A percentile compares a stretch with the other conserved stretches of the same genome.
These are phyloP conservation scores for Epizoanthus ramosus DNA, from an alignment of 92 coral and sea anemone species.

Conservation along the genomic window DNA sequence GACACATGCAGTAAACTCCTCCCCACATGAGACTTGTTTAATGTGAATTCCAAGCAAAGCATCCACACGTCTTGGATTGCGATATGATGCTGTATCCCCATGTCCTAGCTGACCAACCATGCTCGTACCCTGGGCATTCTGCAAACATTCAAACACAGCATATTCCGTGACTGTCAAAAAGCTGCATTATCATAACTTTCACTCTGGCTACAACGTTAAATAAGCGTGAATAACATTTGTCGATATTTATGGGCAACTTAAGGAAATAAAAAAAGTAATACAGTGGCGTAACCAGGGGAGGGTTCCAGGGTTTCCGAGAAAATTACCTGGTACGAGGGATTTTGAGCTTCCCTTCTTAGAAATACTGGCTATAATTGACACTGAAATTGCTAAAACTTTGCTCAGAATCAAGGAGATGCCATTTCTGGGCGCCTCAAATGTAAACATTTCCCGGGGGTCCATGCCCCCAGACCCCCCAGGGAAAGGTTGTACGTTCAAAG, in stretches of 20 bases:
- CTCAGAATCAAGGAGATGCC: too few relatives aligned
- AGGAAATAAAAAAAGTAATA: neutral
- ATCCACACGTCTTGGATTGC: slow-evolving; percentile 86
- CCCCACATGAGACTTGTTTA: slow-evolving; percentile 95
- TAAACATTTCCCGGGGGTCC: too few relatives aligned
- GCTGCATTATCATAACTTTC: too few relatives aligned
- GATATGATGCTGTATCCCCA: slow-evolving; percentile 82
- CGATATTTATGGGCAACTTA: neutral
- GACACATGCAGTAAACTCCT: slow-evolving; percentile 94
- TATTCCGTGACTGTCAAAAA: neutral
- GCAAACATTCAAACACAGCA: neutral
- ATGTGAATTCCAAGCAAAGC: slow-evolving; percentile 79
- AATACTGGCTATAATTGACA: too few relatives aligned
- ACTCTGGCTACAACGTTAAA: neutral
- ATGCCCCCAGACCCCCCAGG: too few relatives aligned
- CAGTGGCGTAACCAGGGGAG: too few relatives aligned
- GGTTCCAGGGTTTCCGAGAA: too few relatives aligned
- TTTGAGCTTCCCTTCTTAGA: too few relatives aligned
- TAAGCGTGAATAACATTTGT: neutral
- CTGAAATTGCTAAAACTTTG: too few relatives aligned
- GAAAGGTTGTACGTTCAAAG: too few relatives aligned
- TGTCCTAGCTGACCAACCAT: slow-evolving; percentile 99
- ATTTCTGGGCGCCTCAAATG: too few relatives aligned
- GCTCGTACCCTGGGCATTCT: slow-evolving; percentile 94
- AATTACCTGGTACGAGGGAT: too few relatives aligned